Percentiles rank a stretch among this genome's conserved stretches.
Conservation (phyloP, 2,113 vertebrate species). For the Cryptotis parvus region DNA sequence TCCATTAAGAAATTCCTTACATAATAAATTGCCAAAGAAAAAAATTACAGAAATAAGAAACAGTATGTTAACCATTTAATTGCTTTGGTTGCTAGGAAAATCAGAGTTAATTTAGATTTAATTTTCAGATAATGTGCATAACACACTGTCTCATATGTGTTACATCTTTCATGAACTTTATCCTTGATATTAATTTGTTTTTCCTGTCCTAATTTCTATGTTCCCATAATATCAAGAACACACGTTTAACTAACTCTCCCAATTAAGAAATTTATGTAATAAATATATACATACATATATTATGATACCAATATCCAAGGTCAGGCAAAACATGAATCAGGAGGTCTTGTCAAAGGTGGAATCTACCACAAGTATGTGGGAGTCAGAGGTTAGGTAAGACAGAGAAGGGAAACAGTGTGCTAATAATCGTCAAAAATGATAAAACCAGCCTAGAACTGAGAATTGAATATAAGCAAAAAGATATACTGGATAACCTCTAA, state of each 20-base stretch:
- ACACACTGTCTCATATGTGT: background rate
- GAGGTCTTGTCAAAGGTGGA: no score
- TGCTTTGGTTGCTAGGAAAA: background rate
- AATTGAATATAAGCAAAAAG: no score
- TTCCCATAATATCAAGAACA: background rate
- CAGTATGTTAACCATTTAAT: background rate
- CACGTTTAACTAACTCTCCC: background rate
- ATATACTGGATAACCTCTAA: no score
- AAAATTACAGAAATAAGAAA: background rate
- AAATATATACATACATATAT: no score
- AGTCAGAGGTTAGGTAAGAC: no score
- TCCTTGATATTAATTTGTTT: background rate
- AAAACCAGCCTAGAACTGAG: no score
- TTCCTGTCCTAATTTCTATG: constrained; percentile 7
- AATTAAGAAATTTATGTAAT: constrained; percentile 29
- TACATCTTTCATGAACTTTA: background rate
- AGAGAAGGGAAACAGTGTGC: no score
- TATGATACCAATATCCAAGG: no score
- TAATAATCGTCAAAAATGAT: no score
- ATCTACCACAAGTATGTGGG: no score
- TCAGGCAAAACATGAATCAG: no score
- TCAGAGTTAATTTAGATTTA: background rate
- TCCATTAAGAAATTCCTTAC: constrained; percentile 36
- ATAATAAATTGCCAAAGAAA: background rate
- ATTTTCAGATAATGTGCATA: background rate